Conservation (phyloP, 2,797 vertebrate species). For the Phataginus tricuspis region DNA sequence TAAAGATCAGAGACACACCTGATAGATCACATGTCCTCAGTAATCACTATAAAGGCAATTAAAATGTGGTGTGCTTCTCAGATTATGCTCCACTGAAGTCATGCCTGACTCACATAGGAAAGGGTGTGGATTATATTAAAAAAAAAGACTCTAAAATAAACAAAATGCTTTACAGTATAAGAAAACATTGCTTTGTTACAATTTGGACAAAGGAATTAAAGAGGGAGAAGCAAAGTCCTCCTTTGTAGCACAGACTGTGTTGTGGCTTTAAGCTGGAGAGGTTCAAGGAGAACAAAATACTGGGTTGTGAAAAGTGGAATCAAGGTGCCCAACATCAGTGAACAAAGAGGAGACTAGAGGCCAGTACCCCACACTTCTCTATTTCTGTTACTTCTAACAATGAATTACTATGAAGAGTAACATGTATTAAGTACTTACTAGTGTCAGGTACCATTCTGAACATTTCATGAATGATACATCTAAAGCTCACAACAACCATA, state of each 20-base stretch:
- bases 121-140: neutral
- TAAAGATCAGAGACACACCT: neutral
- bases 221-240: neutral
- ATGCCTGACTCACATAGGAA: neutral
- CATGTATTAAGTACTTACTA: neutral
- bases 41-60: neutral
- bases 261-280: neutral
- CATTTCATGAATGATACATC: neutral
- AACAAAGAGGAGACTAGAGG: neutral
- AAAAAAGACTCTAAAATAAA: neutral
- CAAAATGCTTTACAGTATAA: neutral
- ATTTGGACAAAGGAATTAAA: neutral
- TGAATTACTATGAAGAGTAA: neutral
- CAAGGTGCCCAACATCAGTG: accelerated
- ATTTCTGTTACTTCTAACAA: neutral
- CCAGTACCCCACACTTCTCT: neutral
- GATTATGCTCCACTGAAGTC: neutral
- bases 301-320: neutral
- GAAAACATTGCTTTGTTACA: neutral
- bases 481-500: neutral
- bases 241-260: neutral
- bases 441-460: neutral
- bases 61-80: neutral
- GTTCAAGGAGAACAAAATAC: neutral
- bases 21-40: neutral